phyloP scores from a whole-genome alignment of 2,113 vertebrate genomes.

The Petroica traversi region DNA sequence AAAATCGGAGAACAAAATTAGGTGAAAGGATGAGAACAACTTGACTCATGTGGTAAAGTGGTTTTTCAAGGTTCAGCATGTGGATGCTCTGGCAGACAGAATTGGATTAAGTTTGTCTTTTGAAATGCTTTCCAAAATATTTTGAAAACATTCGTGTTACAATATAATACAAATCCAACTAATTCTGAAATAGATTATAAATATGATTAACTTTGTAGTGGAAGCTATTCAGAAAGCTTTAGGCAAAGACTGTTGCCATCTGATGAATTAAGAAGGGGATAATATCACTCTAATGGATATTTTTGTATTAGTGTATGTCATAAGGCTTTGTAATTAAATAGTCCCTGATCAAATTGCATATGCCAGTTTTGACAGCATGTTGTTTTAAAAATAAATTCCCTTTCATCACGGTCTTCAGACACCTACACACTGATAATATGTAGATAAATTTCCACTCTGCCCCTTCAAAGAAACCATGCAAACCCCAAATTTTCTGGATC shows the following conservation, averaged over 20 bases:
- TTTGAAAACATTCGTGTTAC: constrained; percentile 12
- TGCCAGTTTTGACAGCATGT: neutral
- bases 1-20: constrained; percentile 7
- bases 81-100: neutral
- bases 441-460: neutral
- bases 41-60: neutral
- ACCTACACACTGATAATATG: neutral
- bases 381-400: constrained; percentile 37
- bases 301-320: neutral
- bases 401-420: constrained; percentile 29
- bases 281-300: constrained; percentile 18
- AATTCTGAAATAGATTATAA: neutral
- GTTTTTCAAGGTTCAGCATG: constrained; percentile 10
- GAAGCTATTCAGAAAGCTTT: neutral
- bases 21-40: constrained; percentile 8
- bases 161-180: neutral
- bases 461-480: neutral
- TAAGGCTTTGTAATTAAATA: neutral
- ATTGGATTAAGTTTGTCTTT: neutral
- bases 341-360: neutral
- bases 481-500: neutral
- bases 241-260: neutral
- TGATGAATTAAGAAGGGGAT: constrained; percentile 3
- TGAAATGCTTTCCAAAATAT: constrained; percentile 23
- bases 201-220: constrained; percentile 5